Evolutionary conservation across 2,888 invertebrate genomes (phyloP).

Genomic region (Metallyticus violacea): DNA sequence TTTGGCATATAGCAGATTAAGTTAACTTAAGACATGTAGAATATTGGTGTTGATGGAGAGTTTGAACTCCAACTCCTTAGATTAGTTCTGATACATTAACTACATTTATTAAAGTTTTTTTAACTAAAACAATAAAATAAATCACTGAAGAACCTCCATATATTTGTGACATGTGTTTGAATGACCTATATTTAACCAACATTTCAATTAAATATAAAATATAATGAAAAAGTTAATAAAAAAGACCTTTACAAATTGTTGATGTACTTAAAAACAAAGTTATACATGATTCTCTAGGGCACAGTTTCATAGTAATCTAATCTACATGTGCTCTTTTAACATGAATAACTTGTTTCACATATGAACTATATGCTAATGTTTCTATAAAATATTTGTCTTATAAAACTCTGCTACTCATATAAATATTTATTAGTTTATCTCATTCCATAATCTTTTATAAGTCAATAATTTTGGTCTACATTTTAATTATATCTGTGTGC

Average conservation of each 20-base stretch:
- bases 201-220: neutral
- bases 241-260: neutral
- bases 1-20: neutral
- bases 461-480: neutral
- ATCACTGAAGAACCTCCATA: neutral
- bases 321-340: neutral
- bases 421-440: neutral
- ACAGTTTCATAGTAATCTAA: neutral
- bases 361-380: neutral
- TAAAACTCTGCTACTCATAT: neutral
- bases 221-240: neutral
- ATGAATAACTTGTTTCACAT: neutral
- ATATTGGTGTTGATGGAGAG: neutral
- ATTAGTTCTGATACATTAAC: neutral
- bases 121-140: neutral
- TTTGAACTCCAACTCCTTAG: neutral
- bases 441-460: neutral
- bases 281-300: neutral
- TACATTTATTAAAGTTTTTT: too few relatives aligned
- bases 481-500: neutral
- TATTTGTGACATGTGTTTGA: too few relatives aligned
- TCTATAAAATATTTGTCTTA: neutral
- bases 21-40: neutral
- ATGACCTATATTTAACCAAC: neutral
- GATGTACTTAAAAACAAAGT: neutral